Conservation (phyloP, 2,797 vertebrate genomes). For the Trichosurus vulpecula region DNA sequence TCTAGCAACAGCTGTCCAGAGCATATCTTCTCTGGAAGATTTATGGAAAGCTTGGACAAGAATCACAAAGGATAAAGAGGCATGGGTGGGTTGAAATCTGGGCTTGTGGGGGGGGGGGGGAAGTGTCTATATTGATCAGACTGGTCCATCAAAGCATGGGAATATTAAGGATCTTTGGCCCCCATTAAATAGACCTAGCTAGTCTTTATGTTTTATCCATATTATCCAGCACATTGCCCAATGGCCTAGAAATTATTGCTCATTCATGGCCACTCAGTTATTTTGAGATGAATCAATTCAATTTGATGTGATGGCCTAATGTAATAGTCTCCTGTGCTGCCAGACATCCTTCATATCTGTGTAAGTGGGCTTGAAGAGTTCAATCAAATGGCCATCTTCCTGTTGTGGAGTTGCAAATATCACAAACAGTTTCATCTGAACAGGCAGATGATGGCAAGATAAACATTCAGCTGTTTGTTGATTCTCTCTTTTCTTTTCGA, state of each 20-base stretch:
- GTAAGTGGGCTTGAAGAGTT: background rate
- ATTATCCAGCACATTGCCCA: slow-evolving; percentile 27
- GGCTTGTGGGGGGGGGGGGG: background rate
- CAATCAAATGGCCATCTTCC: background rate
- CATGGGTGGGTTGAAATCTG: background rate
- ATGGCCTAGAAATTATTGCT: slow-evolving; percentile 7
- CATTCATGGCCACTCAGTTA: slow-evolving; percentile 24
- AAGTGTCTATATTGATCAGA: background rate
- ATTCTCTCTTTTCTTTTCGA: background rate
- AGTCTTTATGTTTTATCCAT: slow-evolving; percentile 30
- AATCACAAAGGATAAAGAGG: background rate
- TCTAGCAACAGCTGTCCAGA: background rate
- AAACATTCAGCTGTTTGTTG: background rate
- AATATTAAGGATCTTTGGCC: background rate
- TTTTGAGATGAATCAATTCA: slow-evolving; percentile 6
- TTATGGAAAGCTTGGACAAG: background rate
- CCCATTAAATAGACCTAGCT: slow-evolving; percentile 41
- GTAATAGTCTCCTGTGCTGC: background rate
- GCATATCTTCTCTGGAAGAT: background rate
- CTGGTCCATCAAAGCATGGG: background rate
- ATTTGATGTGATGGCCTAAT: slow-evolving; percentile 45
- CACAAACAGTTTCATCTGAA: background rate
- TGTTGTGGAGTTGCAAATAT: background rate
- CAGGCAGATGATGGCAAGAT: background rate
- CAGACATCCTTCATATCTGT: background rate